Conservation (phyloP, 2,797 vertebrate species). For the Gorsachius magnificus region DNA sequence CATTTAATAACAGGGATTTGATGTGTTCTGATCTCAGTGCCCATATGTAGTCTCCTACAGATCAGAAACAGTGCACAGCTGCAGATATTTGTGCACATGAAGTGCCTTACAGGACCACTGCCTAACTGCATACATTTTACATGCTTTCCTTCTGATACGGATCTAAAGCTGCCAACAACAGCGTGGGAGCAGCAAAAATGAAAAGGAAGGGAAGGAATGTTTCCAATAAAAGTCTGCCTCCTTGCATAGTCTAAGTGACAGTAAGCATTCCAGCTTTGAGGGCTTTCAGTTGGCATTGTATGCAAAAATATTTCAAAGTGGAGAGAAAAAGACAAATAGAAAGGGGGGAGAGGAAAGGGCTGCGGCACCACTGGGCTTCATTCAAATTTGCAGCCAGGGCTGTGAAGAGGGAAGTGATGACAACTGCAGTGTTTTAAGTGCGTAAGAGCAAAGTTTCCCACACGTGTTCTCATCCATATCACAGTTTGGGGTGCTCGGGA, state of each 20-base stretch:
- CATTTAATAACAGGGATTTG: slow-evolving; percentile 36
- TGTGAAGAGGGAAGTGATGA: slow-evolving; percentile 18
- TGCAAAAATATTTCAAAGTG: slow-evolving; percentile 20
- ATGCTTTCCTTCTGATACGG: slow-evolving; percentile 18
- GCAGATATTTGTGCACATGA: slow-evolving; percentile 25
- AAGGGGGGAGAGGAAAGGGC: background rate
- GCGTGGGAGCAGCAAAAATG: slow-evolving; percentile 34
- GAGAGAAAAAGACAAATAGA: background rate
- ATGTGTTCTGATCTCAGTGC: slow-evolving; percentile 27
- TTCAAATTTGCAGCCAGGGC: background rate
- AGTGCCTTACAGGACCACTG: slow-evolving; percentile 11
- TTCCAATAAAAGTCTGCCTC: slow-evolving; percentile 55
- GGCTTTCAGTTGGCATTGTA: slow-evolving; percentile 7
- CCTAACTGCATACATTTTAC: slow-evolving; percentile 14
- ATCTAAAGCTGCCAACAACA: slow-evolving; percentile 55
- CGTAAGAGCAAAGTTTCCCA: slow-evolving; percentile 50
- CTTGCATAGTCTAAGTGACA: slow-evolving; percentile 20
- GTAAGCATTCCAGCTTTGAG: slow-evolving; percentile 44
- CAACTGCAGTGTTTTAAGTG: background rate
- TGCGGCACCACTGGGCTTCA: background rate
- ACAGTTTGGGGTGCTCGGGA: slow-evolving; percentile 15
- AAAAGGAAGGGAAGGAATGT: slow-evolving; percentile 34
- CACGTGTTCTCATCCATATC: background rate
- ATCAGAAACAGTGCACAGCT: slow-evolving; percentile 57
- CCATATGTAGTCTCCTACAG: slow-evolving; percentile 10